phyloP scores from a whole-genome alignment of 1,140 invertebrate species.

The Octopus sinensis region DNA sequence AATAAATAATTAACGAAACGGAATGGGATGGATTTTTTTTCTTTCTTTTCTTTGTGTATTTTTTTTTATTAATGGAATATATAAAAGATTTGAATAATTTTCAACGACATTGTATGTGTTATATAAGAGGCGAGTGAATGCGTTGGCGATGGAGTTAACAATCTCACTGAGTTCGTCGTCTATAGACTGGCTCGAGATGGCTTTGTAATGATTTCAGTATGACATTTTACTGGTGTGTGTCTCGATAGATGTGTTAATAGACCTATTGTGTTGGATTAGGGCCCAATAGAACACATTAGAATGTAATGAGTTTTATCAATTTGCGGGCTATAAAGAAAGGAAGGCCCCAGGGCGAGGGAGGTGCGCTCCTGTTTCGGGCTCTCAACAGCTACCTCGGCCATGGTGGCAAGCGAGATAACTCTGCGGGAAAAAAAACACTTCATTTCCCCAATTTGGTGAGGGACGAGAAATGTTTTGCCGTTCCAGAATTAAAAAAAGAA shows the following conservation, averaged over 20 bases:
- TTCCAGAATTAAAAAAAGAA: not conserved
- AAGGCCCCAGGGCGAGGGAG: not conserved
- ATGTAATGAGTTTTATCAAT: not conserved
- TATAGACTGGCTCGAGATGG: no score
- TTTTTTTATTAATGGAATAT: no score
- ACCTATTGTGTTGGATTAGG: not conserved
- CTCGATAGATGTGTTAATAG: not conserved
- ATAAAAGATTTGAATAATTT: no score
- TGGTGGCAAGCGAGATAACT: not conserved
- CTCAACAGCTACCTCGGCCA: not conserved
- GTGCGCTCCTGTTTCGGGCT: not conserved
- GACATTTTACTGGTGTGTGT: no score
- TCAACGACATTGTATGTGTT: not conserved
- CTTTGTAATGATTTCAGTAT: no score
- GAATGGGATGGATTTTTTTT: no score
- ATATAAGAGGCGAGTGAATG: not conserved
- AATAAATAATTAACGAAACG: no score
- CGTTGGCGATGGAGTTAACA: no score
- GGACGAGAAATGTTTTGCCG: not conserved
- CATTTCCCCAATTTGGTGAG: not conserved
- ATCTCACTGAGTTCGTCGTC: no score
- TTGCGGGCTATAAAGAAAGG: not conserved
- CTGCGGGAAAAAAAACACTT: slow-evolving; percentile 1
- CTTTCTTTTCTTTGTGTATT: no score
- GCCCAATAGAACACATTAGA: not conserved